These are phyloP conservation scores for Acleris cristana DNA, from an alignment of 2,888 invertebrate species.

Conservation along the genomic window DNA sequence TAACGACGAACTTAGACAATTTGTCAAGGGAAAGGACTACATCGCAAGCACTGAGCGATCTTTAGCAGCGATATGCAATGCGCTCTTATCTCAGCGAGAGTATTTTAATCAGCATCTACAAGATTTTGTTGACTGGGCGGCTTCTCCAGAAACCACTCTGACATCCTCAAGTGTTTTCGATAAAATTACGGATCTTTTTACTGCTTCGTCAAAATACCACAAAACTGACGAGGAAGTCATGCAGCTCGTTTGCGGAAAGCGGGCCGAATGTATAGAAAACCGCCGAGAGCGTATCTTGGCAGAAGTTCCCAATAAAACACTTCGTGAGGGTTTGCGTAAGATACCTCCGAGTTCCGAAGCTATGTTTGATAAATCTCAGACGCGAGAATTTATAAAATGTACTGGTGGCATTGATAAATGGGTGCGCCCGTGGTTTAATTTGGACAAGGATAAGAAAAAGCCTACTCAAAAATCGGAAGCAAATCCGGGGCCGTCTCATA, in stretches of 20 bases:
- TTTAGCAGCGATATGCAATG: constrained; percentile 25
- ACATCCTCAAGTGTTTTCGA: constrained; percentile 18
- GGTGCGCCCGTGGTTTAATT: background rate
- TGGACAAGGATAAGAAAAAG: background rate
- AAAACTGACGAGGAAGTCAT: constrained; percentile 34
- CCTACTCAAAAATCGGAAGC: background rate
- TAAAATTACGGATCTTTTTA: constrained; percentile 31
- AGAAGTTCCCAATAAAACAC: constrained; percentile 26
- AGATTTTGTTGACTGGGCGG: constrained; percentile 29
- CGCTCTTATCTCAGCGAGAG: constrained; percentile 18
- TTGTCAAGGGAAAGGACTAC: constrained; percentile 26
- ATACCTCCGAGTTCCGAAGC: constrained; percentile 29
- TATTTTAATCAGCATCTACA: constrained; percentile 21
- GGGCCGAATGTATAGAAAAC: constrained; percentile 33
- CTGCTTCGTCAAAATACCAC: constrained; percentile 25
- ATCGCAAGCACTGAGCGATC: constrained; percentile 17
- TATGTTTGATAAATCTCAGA: background rate
- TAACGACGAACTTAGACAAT: constrained; percentile 33
- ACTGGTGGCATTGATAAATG: constrained; percentile 1
- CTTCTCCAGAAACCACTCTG: constrained; percentile 10
- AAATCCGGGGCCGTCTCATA: background rate
- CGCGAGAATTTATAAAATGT: background rate
- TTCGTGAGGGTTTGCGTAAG: constrained; percentile 36
- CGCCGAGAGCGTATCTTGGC: constrained; percentile 37
- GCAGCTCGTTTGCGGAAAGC: constrained; percentile 37